These are phyloP conservation scores for Argyresthia albistria DNA, from an alignment of 2,888 invertebrate genomes.

Conservation along the genomic window DNA sequence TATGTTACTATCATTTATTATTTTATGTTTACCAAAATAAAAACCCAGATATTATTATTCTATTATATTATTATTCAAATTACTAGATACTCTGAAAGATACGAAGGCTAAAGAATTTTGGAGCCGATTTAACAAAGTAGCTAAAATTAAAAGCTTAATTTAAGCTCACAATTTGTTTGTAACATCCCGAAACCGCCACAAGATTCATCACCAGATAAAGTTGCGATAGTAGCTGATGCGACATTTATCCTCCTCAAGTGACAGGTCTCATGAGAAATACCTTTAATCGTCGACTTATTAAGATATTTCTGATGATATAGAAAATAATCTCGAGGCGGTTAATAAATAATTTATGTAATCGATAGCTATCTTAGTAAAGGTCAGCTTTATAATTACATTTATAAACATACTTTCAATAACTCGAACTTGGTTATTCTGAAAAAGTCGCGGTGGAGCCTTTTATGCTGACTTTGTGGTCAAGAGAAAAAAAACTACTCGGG, in stretches of 20 bases:
- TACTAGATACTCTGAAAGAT: too few relatives aligned
- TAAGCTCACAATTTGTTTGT: too few relatives aligned
- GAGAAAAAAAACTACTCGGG: conserved; percentile 57
- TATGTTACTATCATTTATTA: too few relatives aligned
- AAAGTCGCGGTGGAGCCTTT: background rate
- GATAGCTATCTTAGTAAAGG: background rate
- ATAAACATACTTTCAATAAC: background rate
- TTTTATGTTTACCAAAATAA: too few relatives aligned
- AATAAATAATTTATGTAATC: conserved; percentile 5
- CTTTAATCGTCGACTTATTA: conserved; percentile 22
- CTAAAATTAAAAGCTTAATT: too few relatives aligned
- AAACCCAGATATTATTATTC: too few relatives aligned
- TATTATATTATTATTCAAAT: too few relatives aligned
- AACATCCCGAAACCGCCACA: too few relatives aligned
- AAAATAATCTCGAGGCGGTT: conserved; percentile 9
- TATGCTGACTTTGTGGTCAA: conserved; percentile 41
- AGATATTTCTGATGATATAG: conserved; percentile 28
- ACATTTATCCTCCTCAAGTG: conserved; percentile 27
- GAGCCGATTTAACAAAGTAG: too few relatives aligned
- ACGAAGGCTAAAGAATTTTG: too few relatives aligned
- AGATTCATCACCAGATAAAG: conserved; percentile 17
- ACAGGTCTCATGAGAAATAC: conserved; percentile 24
- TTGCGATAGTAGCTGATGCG: conserved; percentile 28
- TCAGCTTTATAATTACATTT: background rate
- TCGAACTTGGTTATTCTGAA: background rate